Evolutionary conservation across 35 echinoderm and acorn worm species (phyloP).

Genomic region (Patiria miniata): DNA sequence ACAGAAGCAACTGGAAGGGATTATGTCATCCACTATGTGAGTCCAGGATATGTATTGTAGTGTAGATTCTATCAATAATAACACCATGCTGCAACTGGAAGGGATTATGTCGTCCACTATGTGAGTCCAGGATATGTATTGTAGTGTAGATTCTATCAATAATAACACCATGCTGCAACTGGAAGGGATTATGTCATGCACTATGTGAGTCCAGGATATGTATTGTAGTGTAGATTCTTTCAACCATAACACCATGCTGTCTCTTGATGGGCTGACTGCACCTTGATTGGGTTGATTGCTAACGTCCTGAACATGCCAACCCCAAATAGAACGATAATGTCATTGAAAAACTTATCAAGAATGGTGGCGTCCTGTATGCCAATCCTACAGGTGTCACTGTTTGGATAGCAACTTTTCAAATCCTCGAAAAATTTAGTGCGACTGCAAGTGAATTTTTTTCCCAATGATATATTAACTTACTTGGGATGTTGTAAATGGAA

Average conservation of each 20-base stretch:
- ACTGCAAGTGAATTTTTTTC: too few species aligned
- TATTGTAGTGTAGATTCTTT: neutral
- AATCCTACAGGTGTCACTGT: too few species aligned
- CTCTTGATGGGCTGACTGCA: conserved; percentile 54
- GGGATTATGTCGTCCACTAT: conserved; percentile 79
- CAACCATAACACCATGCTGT: neutral
- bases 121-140: conserved; percentile 76
- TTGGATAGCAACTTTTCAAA: too few species aligned
- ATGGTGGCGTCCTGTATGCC: too few species aligned
- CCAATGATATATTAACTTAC: too few species aligned
- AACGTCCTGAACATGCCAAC: too few species aligned
- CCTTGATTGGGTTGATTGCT: too few species aligned
- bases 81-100: conserved; percentile 50
- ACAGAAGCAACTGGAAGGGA: conserved; percentile 82
- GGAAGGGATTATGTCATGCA: conserved; percentile 79
- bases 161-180: conserved; percentile 39
- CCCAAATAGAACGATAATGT: too few species aligned
- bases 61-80: neutral
- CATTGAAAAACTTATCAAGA: too few species aligned
- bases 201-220: conserved; percentile 83
- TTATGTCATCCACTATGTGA: conserved; percentile 87
- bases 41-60: conserved; percentile 40
- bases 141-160: neutral
- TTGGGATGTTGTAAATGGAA: too few species aligned
- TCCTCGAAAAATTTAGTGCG: too few species aligned